Base-by-base conservation (phyloP, 1,140 invertebrate genomes). In the Caenorhabditis briggsae region DNA sequence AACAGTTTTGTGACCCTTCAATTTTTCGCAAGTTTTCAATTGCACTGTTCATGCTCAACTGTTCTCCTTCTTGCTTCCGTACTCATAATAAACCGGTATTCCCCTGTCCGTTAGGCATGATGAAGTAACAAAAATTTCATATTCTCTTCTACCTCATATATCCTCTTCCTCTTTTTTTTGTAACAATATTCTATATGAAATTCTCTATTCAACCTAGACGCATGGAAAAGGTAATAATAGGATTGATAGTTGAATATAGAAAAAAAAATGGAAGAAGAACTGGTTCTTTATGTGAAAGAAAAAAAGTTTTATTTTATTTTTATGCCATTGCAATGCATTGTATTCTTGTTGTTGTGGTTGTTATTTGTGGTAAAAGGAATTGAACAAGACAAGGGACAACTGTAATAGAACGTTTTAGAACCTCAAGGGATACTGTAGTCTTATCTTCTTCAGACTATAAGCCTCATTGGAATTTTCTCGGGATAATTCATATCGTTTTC, bases 301-400 rank as follows among this genome's bases (percentile, higher is more conserved):
- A 78, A 78, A 48, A 78, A 78, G 70, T 78, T 78, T 78, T 48
- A 78, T 50, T 78, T 78, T 78, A 78, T 78, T 78, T 61, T 78
- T 78, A 78, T 78, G 46, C 83, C 58, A 58, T 56, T n/a, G n/a
- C n/a, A n/a, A n/a, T n/a, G n/a, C n/a, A n/a, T n/a, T 85, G 70
- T 82, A 82, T 82, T 70, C 83, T 20, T 55, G 33, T 85, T 85
- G 50, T 61, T 78, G 46, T 64, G 83, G 61, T 74, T 41, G 43
- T 56, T 23, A 16, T 70, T 78, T 58, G 64, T 82, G 58, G 50
- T 59, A 20, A 48, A 50, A 16, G 33, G 16, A 33, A 14, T 9
- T 6, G 23, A 23, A 46, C n/a, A 6, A 33, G 7, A 82, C 2
- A 25, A 18, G 14, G 82, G n/a, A 23, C 2, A 56, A 8, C 0